Evolutionary conservation across 2,797 vertebrate species (phyloP), one percentile per base, ranked within the genome.

Genomic region (Mionectes olivaceus): DNA sequence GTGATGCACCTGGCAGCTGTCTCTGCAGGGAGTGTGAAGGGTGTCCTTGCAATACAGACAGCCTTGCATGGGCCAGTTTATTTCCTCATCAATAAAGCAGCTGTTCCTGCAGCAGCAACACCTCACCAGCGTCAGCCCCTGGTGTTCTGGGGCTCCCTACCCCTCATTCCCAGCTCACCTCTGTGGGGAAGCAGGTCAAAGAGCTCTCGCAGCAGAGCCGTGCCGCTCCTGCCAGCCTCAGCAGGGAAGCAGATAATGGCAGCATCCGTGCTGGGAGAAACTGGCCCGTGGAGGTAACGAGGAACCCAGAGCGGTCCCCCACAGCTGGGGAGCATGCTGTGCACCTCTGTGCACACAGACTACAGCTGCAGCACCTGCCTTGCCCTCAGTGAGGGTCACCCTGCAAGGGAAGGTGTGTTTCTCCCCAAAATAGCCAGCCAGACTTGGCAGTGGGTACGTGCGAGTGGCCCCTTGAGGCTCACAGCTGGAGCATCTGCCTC

Each of bases 221-320:
- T 0, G 1, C n/a, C 10, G n/a, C 25, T 77, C 32, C 57, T 59
- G 12, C 47, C 22, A 3, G 1, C 55, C 57, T 92, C 7, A 0
- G 22, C 8, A 67, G 22, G 39, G 75, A 82, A 41, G 39, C 9
- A 19, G n/a, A 23, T 1, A 28, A 28, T 0, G 8, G 33, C 49
- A 53, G 65, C 64, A 43, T 19, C 53, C 57, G 4, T 14, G 27
- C 19, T 61, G 64, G 80, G 27, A 87, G 41, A 70, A 32, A 49
- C 39, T 0, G 0, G 9, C 35, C 50, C 0, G 0, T 30, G 56
- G 32, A 52, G 39, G 33, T n/a, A 22, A 17, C 0, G 1, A 39
- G 33, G 47, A 74, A 60, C 60, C 49, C 44, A 32, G 52, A 35
- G 15, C 0, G 1, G 18, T 30, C 5, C 23, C 14, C 12, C 13